These are phyloP conservation scores for Digitonthophagus gazella DNA, from an alignment of 2,888 invertebrate species.

Conservation along the genomic window DNA sequence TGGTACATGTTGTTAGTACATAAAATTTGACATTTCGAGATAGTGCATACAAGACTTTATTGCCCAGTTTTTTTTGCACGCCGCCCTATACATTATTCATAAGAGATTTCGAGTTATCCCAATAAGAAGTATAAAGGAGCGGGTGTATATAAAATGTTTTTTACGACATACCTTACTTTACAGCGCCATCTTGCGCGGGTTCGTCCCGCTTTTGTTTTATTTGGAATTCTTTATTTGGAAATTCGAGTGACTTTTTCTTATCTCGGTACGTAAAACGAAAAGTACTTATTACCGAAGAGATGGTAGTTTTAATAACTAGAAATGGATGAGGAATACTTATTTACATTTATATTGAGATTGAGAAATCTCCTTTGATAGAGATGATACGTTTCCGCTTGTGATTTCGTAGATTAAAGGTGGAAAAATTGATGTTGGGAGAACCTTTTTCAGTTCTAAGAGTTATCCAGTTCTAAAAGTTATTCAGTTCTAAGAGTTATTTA, in stretches of 20 bases:
- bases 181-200: conserved; percentile 1
- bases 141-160: conserved; percentile 15
- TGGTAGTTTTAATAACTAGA: background rate
- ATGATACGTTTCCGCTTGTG: background rate
- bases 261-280: background rate
- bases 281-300: background rate
- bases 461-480: no score
- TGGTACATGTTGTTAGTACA: no score
- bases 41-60: conserved; percentile 1
- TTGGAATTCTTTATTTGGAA: conserved; percentile 2
- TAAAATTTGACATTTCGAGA: no score
- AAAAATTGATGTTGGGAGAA: background rate
- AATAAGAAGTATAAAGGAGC: conserved; percentile 16
- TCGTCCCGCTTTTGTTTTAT: conserved; percentile 2
- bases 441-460: background rate
- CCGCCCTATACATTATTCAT: conserved; percentile 5
- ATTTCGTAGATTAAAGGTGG: background rate
- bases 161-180: conserved; percentile 15
- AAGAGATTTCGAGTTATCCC: conserved; percentile 12
- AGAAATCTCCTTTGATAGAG: background rate
- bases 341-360: background rate
- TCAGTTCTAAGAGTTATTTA: no score
- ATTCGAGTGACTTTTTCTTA: conserved; percentile 8
- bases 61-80: conserved; percentile 4
- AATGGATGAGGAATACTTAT: background rate